Evolutionary conservation across 1,140 invertebrate genomes (phyloP).

Genomic region (Dolichoris vasculosae): DNA sequence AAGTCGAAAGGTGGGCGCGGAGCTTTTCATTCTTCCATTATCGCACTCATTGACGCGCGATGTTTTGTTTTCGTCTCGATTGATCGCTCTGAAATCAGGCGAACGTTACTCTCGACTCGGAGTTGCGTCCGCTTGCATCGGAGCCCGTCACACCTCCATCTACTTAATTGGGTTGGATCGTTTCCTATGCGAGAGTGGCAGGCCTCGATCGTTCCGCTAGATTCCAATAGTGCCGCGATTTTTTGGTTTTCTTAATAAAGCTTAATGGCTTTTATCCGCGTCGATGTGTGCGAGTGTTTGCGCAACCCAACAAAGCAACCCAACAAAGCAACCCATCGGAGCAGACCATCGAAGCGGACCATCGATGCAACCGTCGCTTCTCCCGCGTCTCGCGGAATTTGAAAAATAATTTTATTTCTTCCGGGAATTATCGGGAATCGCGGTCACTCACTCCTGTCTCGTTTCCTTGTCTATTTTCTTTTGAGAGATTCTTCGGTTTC

Average conservation of each 20-base stretch:
- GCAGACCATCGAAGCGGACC: no score
- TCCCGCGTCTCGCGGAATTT: not conserved
- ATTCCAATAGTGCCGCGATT: not conserved
- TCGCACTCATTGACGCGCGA: slow-evolving; percentile 38
- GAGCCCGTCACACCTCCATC: slow-evolving; percentile 33
- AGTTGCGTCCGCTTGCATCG: not conserved
- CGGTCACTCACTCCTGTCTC: no score
- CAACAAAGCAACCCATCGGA: no score
- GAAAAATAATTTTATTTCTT: not conserved
- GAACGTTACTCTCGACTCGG: not conserved
- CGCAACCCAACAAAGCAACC: no score
- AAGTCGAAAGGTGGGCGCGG: slow-evolving; percentile 50
- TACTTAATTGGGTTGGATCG: slow-evolving; percentile 18
- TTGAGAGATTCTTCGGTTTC: no score
- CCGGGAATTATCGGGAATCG: no score
- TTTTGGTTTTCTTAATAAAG: not conserved
- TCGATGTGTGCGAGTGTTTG: not conserved
- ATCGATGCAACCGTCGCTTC: no score
- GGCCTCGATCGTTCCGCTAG: not conserved
- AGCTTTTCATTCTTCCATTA: slow-evolving; percentile 58
- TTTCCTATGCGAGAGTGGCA: slow-evolving; percentile 7
- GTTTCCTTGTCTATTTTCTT: no score
- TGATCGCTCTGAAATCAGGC: slow-evolving; percentile 38
- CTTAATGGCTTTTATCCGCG: not conserved
- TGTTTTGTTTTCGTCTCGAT: slow-evolving; percentile 50